Evolutionary conservation across 2,797 vertebrate genomes (phyloP).

Genomic region (Hypotaenidia philippensis): DNA sequence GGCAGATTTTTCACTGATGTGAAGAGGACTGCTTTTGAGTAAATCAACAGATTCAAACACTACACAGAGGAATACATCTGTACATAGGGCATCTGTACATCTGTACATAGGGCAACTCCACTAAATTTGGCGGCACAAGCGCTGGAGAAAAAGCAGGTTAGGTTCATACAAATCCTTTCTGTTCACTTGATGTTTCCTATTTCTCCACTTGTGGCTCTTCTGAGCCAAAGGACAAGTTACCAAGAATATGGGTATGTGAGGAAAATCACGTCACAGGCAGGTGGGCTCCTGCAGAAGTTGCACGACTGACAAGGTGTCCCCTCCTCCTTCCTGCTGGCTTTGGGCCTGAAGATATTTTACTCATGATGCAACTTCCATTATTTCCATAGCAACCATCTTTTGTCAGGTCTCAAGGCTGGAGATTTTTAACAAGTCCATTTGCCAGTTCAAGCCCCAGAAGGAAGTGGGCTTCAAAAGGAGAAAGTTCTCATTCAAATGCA

Average conservation of each 20-base stretch:
- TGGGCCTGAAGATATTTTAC: neutral
- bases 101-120: neutral
- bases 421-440: conserved; percentile 43
- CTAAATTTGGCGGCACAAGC: neutral
- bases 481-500: conserved; percentile 40
- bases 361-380: conserved; percentile 24
- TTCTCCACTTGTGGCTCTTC: neutral
- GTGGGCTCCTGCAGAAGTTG: neutral
- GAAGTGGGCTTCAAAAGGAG: neutral
- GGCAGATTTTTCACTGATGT: neutral
- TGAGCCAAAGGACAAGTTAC: neutral
- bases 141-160: neutral
- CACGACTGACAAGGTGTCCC: neutral
- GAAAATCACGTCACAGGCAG: neutral
- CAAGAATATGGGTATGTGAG: neutral
- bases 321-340: neutral
- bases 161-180: neutral
- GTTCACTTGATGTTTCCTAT: neutral
- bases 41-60: neutral
- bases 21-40: neutral
- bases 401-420: neutral
- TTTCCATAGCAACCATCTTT: conserved; percentile 62
- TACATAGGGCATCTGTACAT: neutral
- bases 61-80: neutral
- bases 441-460: conserved; percentile 35